Evolutionary conservation across 2,888 invertebrate species (phyloP), one percentile per base, ranked within the genome.

Genomic region (Lochmaea capreae): DNA sequence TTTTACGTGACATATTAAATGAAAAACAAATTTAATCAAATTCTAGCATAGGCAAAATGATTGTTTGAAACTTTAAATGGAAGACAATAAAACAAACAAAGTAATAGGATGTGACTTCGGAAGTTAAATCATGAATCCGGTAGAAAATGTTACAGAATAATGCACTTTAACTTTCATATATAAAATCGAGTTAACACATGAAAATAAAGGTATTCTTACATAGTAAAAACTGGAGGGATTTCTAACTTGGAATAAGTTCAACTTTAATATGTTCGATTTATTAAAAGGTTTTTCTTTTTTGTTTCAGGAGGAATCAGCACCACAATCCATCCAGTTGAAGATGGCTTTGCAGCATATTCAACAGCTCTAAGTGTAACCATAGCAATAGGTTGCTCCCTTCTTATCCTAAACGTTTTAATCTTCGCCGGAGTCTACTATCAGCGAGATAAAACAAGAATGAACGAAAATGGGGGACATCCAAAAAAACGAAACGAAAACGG

Each of bases 361-460:
- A 96, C 97, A 4, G 97, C 97, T 2, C 88, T 97, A 14, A 96
- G 96, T 86, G 96, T 97, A 0, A 97, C 97, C 18, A 96, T 98
- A 81, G 97, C 97, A 65, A 97, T 98, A 78, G 98, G 98, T 54
- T 97, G 97, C 84, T 96, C 96, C 5, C 88, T 98, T 74, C 90
- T 98, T 26, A 96, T 97, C 82, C 89, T 98, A 4, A 98, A 98
- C 85, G 95, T 97, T 62, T 89, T 97, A 42, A 96, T 98, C 84
- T 97, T 97, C 85, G 97, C 97, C 69, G 97, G 96, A 4, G 96
- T 97, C 0, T 97, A 97, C 86, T 97, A 97, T 85, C 97, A 97
- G 84, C 90, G 95, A 69, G 95, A 95, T 84, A 95, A 95, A 86
- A 93, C 94, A 76, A 90, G 94, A 79, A 91, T 94, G 90, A 90